Base-by-base conservation (phyloP, 2,888 invertebrate species). In the Standfussiana lucernea region DNA sequence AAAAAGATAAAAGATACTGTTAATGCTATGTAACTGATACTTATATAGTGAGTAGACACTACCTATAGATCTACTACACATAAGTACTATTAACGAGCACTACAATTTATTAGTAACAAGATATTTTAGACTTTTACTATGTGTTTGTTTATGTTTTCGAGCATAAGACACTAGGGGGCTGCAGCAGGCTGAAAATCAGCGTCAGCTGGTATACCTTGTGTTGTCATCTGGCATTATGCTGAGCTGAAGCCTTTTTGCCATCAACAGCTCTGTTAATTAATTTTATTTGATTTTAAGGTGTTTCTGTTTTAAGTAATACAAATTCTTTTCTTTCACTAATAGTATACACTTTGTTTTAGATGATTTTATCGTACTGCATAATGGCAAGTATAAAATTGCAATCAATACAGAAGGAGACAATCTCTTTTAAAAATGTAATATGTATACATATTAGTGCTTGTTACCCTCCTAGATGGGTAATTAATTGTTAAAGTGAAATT, bases 401-500 rank as follows among this genome's bases (percentile, higher is more conserved):
- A 47, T 24, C 2, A 50, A 24, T 45, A 18, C 45, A 24, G 45
- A 10, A 42, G 42, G 42, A 42, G 15, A 13, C 15, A 42, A 42
- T 4, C n/a, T 11, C n/a, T 53, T 53, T 53, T 53, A 53, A n/a
- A 53, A 53, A n/a, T n/a, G 50, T 4, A 53, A 53, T n/a, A n/a
- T n/a, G 24, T n/a, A 11, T n/a, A 24, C 11, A 50, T 24, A 53
- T 28, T 56, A 56, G 15, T 28, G 37, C 24, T 35, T 35, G 3
- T 61, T 21, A 11, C 28, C 35, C 21, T 61, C 13, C 24, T 37
- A 37, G 62, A 1, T n/a, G 37, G 7, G 18, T 10, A 65, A 62
- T 70, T 56, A 68, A 67, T 65, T 37, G 64, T 53, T 24, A 35
- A n/a, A 72, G 47, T 24, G n/a, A 40, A 50, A 62, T 62, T 67